Percentiles rank a stretch among this genome's conserved stretches.
Conservation (phyloP, 2,113 vertebrate genomes). For the Hystrix cristata region DNA sequence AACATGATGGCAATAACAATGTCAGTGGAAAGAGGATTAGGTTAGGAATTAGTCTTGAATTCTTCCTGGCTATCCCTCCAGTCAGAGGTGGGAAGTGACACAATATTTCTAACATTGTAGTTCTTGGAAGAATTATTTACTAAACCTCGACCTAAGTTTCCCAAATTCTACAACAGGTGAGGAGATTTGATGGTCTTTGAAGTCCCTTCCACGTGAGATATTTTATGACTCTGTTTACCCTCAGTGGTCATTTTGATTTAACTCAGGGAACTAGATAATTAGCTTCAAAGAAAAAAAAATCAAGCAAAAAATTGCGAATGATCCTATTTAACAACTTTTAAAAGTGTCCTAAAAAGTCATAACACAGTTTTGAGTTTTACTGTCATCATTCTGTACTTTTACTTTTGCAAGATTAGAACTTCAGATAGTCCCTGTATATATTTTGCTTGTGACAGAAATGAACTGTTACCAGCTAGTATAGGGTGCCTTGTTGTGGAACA, state of each 20-base stretch:
- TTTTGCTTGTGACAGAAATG: background rate
- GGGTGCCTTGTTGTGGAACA: background rate
- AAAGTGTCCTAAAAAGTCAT: background rate
- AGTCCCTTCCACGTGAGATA: background rate
- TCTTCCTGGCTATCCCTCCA: background rate
- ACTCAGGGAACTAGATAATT: background rate
- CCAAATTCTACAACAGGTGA: background rate
- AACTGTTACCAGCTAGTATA: too few species aligned
- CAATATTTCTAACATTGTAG: too few species aligned
- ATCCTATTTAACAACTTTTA: background rate
- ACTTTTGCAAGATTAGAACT: background rate
- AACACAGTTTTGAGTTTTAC: background rate
- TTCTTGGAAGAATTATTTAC: background rate
- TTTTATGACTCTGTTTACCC: background rate
- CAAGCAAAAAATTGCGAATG: background rate
- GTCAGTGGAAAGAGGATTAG: background rate
- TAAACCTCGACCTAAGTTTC: background rate
- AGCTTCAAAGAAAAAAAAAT: background rate
- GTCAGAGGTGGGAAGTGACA: background rate
- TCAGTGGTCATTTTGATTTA: background rate
- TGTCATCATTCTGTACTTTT: background rate
- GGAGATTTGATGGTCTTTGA: background rate
- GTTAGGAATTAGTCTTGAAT: background rate
- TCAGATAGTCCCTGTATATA: background rate
- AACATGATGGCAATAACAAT: background rate